Evolutionary conservation across 2,888 invertebrate genomes (phyloP).

Genomic region (Nyleta sp.): DNA sequence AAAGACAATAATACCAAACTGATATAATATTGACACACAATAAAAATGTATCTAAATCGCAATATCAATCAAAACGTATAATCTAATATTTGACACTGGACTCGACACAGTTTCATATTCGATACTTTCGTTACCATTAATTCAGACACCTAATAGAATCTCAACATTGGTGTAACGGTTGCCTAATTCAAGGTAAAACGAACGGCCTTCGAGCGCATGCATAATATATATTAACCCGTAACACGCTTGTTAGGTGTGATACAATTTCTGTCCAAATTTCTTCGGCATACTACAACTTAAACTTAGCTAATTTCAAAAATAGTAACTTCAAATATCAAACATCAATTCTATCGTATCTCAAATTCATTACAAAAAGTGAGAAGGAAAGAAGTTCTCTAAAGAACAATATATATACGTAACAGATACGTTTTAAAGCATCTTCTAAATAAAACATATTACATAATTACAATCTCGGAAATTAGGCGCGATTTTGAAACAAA

Average conservation of each 20-base stretch:
- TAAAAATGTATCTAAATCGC: background rate
- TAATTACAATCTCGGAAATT: no score
- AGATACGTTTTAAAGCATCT: no score
- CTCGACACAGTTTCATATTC: constrained; percentile 4
- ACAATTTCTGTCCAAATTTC: constrained; percentile 28
- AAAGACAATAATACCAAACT: no score
- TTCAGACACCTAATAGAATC: constrained; percentile 17
- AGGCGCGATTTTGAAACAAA: no score
- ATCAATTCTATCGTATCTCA: no score
- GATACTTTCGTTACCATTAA: constrained; percentile 25
- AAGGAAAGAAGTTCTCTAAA: no score
- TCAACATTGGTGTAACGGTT: constrained; percentile 36
- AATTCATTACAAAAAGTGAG: no score
- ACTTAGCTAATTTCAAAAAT: background rate
- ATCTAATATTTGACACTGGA: constrained; percentile 23
- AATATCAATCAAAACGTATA: background rate
- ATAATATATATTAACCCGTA: constrained; percentile 19
- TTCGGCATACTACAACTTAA: background rate
- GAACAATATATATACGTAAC: no score
- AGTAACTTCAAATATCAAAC: no score
- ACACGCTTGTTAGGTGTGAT: constrained; percentile 25
- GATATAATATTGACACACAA: no score
- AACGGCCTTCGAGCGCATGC: constrained; percentile 30
- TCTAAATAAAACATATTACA: no score
- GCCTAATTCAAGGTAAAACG: constrained; percentile 47